Percentiles rank a stretch among this genome's conserved stretches.
These are phyloP conservation scores for Acanthornis magna DNA, from an alignment of 2,797 vertebrate species.

Conservation along the genomic window DNA sequence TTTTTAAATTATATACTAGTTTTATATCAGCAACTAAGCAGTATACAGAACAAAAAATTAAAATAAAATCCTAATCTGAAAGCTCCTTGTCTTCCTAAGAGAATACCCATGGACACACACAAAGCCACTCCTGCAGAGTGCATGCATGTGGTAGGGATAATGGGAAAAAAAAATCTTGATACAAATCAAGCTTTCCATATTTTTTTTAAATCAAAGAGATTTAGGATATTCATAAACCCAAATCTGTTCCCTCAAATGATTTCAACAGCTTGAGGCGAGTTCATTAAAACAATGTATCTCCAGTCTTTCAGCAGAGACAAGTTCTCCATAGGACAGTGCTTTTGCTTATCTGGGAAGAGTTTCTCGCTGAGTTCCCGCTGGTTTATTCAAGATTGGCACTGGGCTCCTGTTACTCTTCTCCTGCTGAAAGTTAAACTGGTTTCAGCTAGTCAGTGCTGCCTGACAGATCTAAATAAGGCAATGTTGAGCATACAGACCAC, in stretches of 20 bases:
- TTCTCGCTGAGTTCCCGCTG: neutral
- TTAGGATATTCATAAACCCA: constrained; percentile 44
- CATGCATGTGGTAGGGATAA: neutral
- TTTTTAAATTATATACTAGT: neutral
- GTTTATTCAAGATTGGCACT: neutral
- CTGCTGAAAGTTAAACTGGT: constrained; percentile 29
- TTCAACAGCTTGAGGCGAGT: constrained; percentile 13
- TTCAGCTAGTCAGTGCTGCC: constrained; percentile 35
- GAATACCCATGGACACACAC: neutral
- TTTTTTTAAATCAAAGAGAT: constrained; percentile 24
- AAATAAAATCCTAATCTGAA: neutral
- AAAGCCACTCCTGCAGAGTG: neutral
- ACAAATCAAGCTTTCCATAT: neutral
- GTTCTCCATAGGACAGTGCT: neutral
- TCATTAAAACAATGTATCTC: constrained; percentile 48
- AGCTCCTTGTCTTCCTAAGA: neutral
- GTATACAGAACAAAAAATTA: neutral
- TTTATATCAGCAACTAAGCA: neutral
- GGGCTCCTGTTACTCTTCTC: constrained; percentile 25
- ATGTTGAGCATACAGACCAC: neutral
- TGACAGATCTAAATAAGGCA: constrained; percentile 46
- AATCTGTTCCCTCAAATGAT: constrained; percentile 15
- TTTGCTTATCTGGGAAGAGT: constrained; percentile 16
- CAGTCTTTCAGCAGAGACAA: neutral
- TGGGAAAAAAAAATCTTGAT: neutral